These are phyloP conservation scores for Hippocampus guttulatus DNA, from an alignment of 2,113 vertebrate species.

Conservation along the genomic window DNA sequence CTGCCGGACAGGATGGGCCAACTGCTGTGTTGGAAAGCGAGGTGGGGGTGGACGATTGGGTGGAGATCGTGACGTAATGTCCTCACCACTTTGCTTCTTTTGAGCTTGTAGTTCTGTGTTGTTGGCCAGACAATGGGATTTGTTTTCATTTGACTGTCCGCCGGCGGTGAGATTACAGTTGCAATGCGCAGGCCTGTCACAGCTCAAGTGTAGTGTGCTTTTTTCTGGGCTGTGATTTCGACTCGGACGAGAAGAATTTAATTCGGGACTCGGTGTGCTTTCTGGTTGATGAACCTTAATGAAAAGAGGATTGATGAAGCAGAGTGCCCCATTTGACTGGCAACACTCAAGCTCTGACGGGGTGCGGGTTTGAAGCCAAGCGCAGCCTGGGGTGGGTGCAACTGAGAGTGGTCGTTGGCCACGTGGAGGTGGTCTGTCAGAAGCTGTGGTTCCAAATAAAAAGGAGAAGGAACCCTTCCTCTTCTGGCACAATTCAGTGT, in stretches of 20 bases:
- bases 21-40: background rate
- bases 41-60: conserved; percentile 62
- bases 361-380: conserved; percentile 78
- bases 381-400: conserved; percentile 50
- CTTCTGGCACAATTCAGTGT: conserved; percentile 70
- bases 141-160: background rate
- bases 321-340: conserved; percentile 87
- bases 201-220: background rate
- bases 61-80: conserved; percentile 21
- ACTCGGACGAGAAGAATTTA: conserved; percentile 29
- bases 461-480: conserved; percentile 64
- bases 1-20: conserved; percentile 47
- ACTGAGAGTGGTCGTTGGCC: conserved; percentile 56
- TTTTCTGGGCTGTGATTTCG: background rate
- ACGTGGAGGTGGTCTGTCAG: conserved; percentile 44
- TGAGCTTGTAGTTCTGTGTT: background rate
- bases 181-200: background rate
- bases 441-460: conserved; percentile 47
- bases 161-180: background rate
- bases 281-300: conserved; percentile 83
- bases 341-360: conserved; percentile 86
- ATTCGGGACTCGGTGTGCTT: conserved; percentile 48
- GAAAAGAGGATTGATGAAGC: conserved; percentile 95
- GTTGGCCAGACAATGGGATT: background rate
- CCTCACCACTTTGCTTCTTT: background rate